These are phyloP conservation scores for Lota lota DNA, from an alignment of 2,113 vertebrate species.

Conservation along the genomic window DNA sequence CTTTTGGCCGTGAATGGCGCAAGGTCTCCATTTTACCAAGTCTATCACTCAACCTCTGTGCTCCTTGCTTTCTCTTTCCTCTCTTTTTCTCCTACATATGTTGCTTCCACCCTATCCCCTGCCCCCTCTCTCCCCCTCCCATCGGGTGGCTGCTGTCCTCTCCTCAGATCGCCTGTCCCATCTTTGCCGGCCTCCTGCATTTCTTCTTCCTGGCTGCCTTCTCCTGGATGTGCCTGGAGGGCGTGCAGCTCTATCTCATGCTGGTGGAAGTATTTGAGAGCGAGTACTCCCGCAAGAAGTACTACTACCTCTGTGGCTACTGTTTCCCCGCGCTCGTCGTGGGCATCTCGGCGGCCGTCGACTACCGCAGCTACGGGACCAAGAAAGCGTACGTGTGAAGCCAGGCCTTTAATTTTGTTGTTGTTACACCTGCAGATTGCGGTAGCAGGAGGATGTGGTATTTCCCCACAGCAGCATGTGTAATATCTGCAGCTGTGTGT, in stretches of 20 bases:
- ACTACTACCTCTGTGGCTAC: conserved; percentile 92
- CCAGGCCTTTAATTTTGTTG: conserved; percentile 33
- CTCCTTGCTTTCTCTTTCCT: conserved; percentile 22
- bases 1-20: too few species aligned
- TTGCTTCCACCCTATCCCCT: conserved; percentile 14
- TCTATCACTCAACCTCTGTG: neutral
- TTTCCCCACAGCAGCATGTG: conserved; percentile 59
- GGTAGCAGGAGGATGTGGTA: conserved; percentile 52
- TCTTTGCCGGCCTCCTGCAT: conserved; percentile 88
- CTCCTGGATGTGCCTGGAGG: conserved; percentile 93
- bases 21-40: too few species aligned
- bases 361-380: conserved; percentile 94
- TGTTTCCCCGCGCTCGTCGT: conserved; percentile 91
- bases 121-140: conserved; percentile 6
- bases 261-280: conserved; percentile 91
- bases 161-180: conserved; percentile 84
- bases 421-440: conserved; percentile 69
- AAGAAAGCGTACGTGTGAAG: conserved; percentile 87
- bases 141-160: neutral
- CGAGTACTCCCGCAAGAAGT: conserved; percentile 88
- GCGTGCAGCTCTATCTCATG: conserved; percentile 91
- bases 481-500: conserved; percentile 55
- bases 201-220: conserved; percentile 94
- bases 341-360: conserved; percentile 87
- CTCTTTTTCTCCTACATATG: conserved; percentile 5